Conservation (phyloP, 2,113 vertebrate species). For the Zeus faber region DNA sequence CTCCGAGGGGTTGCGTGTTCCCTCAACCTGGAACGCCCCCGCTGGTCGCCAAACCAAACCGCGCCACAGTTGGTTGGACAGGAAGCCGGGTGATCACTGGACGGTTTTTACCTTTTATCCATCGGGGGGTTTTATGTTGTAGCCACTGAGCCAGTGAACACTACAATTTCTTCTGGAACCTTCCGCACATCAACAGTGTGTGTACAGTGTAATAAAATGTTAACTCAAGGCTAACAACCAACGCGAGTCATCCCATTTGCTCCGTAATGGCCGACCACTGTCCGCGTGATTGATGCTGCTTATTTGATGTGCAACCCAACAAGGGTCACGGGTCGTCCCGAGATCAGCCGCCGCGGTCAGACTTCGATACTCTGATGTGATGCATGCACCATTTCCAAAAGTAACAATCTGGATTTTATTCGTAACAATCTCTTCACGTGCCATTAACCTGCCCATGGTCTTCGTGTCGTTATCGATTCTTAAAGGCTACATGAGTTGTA, state of each 20-base stretch:
- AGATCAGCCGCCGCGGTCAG: slow-evolving; percentile 49
- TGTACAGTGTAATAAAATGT: slow-evolving; percentile 41
- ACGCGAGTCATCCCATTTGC: slow-evolving; percentile 51
- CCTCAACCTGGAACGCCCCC: slow-evolving; percentile 52
- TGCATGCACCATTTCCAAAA: slow-evolving; percentile 48
- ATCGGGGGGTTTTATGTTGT: no score
- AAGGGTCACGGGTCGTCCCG: slow-evolving; percentile 42
- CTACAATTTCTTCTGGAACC: no score
- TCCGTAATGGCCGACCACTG: slow-evolving; percentile 43
- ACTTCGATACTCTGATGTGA: slow-evolving; percentile 51
- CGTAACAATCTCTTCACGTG: slow-evolving; percentile 57
- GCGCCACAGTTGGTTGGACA: slow-evolving; percentile 56
- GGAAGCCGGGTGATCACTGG: slow-evolving; percentile 24
- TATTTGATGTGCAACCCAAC: slow-evolving; percentile 45
- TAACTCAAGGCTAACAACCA: slow-evolving; percentile 52
- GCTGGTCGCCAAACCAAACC: slow-evolving; percentile 42
- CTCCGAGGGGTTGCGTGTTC: slow-evolving; percentile 60
- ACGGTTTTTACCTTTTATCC: slow-evolving; percentile 24
- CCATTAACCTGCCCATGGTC: slow-evolving; percentile 63
- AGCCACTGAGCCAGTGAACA: no score
- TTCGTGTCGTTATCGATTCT: slow-evolving; percentile 66
- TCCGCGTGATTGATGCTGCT: slow-evolving; percentile 56
- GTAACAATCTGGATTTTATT: slow-evolving; percentile 59
- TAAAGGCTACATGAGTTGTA: slow-evolving; percentile 49
- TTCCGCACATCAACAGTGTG: slow-evolving; percentile 37